Evolutionary conservation across 2,113 vertebrate genomes (phyloP), one percentile per base, ranked within the genome.

Genomic region (Cyanoramphus novaezelandiae): DNA sequence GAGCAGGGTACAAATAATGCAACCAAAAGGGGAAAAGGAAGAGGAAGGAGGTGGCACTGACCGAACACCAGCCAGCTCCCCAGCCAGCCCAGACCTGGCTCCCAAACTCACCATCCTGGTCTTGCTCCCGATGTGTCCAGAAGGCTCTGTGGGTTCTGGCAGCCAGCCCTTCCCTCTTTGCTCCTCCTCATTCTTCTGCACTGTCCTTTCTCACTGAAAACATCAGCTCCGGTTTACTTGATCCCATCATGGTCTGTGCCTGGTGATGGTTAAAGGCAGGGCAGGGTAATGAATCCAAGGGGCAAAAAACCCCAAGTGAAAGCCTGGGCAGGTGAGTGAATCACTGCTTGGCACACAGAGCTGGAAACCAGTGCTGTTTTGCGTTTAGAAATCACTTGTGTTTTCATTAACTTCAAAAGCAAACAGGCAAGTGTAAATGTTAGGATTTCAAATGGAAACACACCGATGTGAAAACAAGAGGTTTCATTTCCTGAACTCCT

Each of bases 341-440:
- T 63, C 7, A 47, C 82, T 95, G 37, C 74, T 74, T 50, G 79
- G 86, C 88, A 79, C 16, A 17, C 74, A 11, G 57, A 85, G 67
- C 82, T n/a, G 78, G 57, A 84, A 81, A 71, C 25, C 4, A 53
- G 21, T 27, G 7, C 79, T 78, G 67, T 33, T 85, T 92, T 81
- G 53, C 78, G 59, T 81, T 90, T 83, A 88, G 94, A 85, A 94
- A 93, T 90, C 46, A 63, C 89, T 97, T 44, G 17, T 64, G 17
- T 64, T 97, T 78, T 86, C 93, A 96, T 86, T 68, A 41, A 78
- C 93, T 78, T 70, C 16, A 33, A 93, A 96, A 82, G 81, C 90
- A 81, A 90, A 63, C 53, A 84, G 82, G 68, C 70, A 78, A 90
- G 95, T n/a, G 93, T 29, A 93, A 97, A 96, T 44, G 7, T 31